Base-by-base conservation (phyloP, 35 echinoderm and acorn worm species). In the Ptychodera flava region DNA sequence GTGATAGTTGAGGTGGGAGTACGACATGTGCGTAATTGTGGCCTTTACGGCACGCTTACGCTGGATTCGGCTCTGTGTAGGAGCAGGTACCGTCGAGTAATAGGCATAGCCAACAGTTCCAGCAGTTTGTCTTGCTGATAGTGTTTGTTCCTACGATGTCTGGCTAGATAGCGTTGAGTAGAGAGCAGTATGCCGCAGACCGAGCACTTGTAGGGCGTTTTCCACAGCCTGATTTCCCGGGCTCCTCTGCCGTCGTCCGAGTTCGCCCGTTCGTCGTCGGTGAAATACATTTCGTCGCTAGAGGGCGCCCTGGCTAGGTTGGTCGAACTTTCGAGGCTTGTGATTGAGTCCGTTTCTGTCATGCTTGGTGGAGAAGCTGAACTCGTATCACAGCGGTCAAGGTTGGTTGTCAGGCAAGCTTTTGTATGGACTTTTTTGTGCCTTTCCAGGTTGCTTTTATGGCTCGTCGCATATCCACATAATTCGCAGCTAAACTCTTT, bases 371-470 rank as follows among this genome's bases (percentile, higher is more conserved):
- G 45, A 22, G 45, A 64, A 12, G 6, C 45, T 64, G 45, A 64
- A 64, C 45, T 64, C 22, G 45, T 64, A 12, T 64, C 45, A 64
- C 6, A 64, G 22, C 45, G 45, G 45, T 64, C 45, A 64, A 64
- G 45, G 45, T 6, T 22, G 22, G 45, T 12, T 22, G 45, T 12
- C 6, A 12, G 6, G 45, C 45, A 64, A 64, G 45, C 45, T 64
- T 64, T 64, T 64, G 76, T 86, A 85, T 97, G 94, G 1, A 93
- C 86, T 31, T 90, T 90, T 52, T 90, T 80, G 37, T 97, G 94
- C 16, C 94, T 81, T 85, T 92, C 94, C 36, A 97, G 45, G 37
- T 97, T 97, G 33, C 94, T 97, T 84, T 97, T 97, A 37, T 97
- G 92, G 78, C 94, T 93, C 1, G 91, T 97, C 15, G 94, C 94